Percentiles rank a stretch among this genome's conserved stretches.
phyloP scores from a whole-genome alignment of 1,140 invertebrate species.

The Drosophila tani region DNA sequence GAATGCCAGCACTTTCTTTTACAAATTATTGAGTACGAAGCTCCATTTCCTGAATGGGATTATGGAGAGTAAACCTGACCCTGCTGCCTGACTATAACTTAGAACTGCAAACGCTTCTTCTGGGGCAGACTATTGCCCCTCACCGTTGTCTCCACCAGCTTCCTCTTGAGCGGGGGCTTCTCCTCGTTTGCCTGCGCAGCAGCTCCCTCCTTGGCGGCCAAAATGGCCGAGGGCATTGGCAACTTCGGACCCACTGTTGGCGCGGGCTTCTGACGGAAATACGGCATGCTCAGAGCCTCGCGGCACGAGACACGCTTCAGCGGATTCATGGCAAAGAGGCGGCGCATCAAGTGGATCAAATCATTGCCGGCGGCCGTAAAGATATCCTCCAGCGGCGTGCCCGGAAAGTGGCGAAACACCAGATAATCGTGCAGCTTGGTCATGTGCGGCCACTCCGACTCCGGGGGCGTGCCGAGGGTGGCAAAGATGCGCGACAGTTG shows the following conservation, averaged over 20 bases:
- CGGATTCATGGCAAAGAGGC: constrained; percentile 94
- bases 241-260: constrained; percentile 93
- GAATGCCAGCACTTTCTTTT: not conserved
- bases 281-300: constrained; percentile 92
- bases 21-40: not conserved
- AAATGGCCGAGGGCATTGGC: constrained; percentile 88
- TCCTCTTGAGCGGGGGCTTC: constrained; percentile 57
- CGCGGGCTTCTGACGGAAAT: constrained; percentile 95
- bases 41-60: no score
- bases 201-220: constrained; percentile 62
- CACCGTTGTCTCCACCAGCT: constrained; percentile 67
- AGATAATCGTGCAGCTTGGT: constrained; percentile 95
- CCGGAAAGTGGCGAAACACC: constrained; percentile 94
- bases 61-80: no score
- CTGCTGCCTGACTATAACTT: not conserved
- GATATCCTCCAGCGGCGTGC: constrained; percentile 94
- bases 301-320: constrained; percentile 92
- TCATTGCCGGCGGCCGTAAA: constrained; percentile 98
- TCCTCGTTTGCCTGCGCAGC: constrained; percentile 58
- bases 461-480: constrained; percentile 95
- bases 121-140: constrained; percentile 60
- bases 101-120: constrained; percentile 71
- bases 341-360: constrained; percentile 93
- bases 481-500: constrained; percentile 98
- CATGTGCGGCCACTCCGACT: constrained; percentile 96